phyloP scores from a whole-genome alignment of 1,140 invertebrate genomes.

The Alviniconcha marisindica region DNA sequence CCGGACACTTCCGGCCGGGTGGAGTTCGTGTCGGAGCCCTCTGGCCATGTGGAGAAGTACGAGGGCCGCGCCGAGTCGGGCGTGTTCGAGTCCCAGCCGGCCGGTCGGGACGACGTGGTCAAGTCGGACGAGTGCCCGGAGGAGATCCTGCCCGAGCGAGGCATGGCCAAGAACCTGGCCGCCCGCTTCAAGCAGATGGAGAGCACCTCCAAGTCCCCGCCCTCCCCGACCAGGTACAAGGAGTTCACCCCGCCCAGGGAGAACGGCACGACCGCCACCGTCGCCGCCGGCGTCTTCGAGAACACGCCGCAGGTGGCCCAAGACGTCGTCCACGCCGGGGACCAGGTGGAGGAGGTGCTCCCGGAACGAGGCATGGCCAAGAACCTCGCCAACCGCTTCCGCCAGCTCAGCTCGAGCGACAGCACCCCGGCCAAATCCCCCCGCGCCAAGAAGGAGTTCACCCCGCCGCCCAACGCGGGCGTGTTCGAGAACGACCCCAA shows the following conservation, averaged over 20 bases:
- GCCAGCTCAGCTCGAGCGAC: constrained; percentile 55
- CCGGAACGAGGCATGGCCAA: constrained; percentile 67
- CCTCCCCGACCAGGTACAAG: constrained; percentile 50
- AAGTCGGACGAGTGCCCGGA: constrained; percentile 57
- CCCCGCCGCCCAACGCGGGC: constrained; percentile 58
- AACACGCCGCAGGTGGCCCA: constrained; percentile 56
- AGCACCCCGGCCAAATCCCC: constrained; percentile 47
- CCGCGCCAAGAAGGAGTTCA: constrained; percentile 58
- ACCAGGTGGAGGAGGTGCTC: constrained; percentile 56
- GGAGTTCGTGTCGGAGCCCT: constrained; percentile 68
- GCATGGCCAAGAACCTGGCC: constrained; percentile 65
- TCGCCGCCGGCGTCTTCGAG: constrained; percentile 62
- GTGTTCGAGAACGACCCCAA: constrained; percentile 66
- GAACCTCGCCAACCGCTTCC: constrained; percentile 64
- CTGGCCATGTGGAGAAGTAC: constrained; percentile 53
- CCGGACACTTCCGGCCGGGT: constrained; percentile 49
- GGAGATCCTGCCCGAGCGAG: constrained; percentile 64
- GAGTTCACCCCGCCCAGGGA: constrained; percentile 66
- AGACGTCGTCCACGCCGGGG: constrained; percentile 59
- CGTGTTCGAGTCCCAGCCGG: constrained; percentile 68
- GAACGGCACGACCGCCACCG: constrained; percentile 49
- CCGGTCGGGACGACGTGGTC: constrained; percentile 57
- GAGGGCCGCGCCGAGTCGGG: constrained; percentile 64
- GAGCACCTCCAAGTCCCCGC: constrained; percentile 46
- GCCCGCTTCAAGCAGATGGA: constrained; percentile 67